Evolutionary conservation across 2,888 invertebrate genomes (phyloP).

Genomic region (Itoplectis maculator): DNA sequence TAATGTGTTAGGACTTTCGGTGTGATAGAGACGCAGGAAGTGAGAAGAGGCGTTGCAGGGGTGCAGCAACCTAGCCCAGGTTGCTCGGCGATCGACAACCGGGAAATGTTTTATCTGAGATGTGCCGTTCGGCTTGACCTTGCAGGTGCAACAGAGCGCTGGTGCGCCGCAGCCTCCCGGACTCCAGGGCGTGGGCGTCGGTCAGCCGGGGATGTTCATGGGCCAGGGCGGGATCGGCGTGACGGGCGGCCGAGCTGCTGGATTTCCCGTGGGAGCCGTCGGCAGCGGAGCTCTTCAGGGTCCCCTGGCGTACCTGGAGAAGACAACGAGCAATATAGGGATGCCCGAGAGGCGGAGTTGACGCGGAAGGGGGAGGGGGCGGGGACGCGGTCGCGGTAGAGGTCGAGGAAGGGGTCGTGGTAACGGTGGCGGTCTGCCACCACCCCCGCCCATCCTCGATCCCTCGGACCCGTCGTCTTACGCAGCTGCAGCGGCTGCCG

Average conservation of each 20-base stretch:
- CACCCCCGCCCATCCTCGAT: conserved; percentile 81
- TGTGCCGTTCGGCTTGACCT: conserved; percentile 64
- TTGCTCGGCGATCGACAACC: background rate
- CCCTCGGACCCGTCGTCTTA: conserved; percentile 83
- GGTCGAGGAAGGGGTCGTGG: conserved; percentile 92
- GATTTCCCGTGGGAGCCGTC: conserved; percentile 87
- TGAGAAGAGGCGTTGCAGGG: no score
- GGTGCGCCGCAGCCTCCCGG: conserved; percentile 77
- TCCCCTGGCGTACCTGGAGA: conserved; percentile 94
- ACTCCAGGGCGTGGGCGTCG: conserved; percentile 81
- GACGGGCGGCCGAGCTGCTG: conserved; percentile 88
- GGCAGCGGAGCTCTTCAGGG: conserved; percentile 90
- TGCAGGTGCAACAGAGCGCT: conserved; percentile 81
- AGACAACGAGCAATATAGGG: conserved; percentile 96
- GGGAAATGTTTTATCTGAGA: conserved; percentile 42
- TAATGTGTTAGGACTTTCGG: no score
- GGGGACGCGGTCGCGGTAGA: conserved; percentile 90
- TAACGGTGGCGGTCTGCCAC: conserved; percentile 84
- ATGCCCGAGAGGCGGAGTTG: conserved; percentile 94
- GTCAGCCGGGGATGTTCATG: conserved; percentile 82
- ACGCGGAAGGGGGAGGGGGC: conserved; percentile 95
- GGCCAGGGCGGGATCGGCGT: conserved; percentile 74
- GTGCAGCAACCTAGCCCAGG: no score
- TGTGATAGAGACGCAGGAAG: no score
- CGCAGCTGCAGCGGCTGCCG: conserved; percentile 79